phyloP scores from a whole-genome alignment of 2,113 vertebrate genomes.

The Psammodynastes pulverulentus region DNA sequence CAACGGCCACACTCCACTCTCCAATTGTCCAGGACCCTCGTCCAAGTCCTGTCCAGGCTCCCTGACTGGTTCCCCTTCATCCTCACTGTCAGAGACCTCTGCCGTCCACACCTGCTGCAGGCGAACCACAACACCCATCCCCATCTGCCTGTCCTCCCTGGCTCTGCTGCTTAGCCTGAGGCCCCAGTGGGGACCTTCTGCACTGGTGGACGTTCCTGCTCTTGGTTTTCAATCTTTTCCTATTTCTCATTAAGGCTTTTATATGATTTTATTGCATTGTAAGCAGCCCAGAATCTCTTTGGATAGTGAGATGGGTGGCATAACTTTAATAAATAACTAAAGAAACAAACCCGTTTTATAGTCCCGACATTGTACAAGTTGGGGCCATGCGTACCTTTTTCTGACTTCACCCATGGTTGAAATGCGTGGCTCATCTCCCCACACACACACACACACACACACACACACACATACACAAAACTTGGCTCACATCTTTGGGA shows the following conservation, averaged over 20 bases:
- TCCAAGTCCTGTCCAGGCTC: no score
- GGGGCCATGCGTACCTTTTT: not conserved
- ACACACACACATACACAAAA: not conserved
- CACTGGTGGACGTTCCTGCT: not conserved
- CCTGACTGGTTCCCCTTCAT: no score
- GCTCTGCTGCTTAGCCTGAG: not conserved
- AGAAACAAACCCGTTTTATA: not conserved
- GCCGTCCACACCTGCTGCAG: no score
- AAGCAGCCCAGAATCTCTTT: not conserved
- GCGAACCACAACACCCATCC: no score
- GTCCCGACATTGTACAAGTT: not conserved
- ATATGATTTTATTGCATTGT: not conserved
- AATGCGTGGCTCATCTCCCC: not conserved
- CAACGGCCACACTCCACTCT: no score
- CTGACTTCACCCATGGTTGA: not conserved
- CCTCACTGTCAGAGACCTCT: no score
- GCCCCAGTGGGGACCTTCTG: no score
- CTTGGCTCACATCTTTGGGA: not conserved
- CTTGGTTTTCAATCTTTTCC: not conserved
- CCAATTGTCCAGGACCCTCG: no score
- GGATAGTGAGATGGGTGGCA: not conserved
- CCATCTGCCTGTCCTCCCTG: not conserved
- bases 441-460: no score
- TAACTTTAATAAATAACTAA: not conserved
- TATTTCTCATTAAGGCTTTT: not conserved